Evolutionary conservation across 1,140 invertebrate species (phyloP).

Genomic region (Agrilus planipennis): DNA sequence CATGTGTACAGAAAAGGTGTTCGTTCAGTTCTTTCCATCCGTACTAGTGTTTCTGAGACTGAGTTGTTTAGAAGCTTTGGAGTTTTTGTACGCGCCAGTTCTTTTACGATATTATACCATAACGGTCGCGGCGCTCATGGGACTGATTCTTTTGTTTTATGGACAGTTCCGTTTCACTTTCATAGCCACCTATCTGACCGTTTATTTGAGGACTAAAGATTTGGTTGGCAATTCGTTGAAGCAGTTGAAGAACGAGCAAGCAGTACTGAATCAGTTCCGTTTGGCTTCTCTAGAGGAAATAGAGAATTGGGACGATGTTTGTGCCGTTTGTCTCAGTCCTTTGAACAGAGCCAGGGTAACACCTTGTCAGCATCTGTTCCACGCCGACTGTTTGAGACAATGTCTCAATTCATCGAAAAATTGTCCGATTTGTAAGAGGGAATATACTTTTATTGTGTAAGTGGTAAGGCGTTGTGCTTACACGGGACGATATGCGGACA

Average conservation of each 20-base stretch:
- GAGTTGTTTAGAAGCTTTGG: slow-evolving; percentile 52
- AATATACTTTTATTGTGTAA: slow-evolving; percentile 38
- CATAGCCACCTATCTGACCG: slow-evolving; percentile 51
- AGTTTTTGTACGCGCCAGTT: slow-evolving; percentile 51
- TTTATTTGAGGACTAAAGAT: slow-evolving; percentile 53
- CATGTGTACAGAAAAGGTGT: slow-evolving; percentile 59
- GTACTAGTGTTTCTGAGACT: slow-evolving; percentile 44
- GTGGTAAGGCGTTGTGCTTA: slow-evolving; percentile 11
- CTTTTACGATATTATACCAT: slow-evolving; percentile 46
- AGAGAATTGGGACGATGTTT: slow-evolving; percentile 56
- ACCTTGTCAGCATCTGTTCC: slow-evolving; percentile 65
- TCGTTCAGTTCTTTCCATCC: slow-evolving; percentile 48
- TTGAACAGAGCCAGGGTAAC: slow-evolving; percentile 59
- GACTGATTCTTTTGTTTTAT: slow-evolving; percentile 40
- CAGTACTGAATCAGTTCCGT: slow-evolving; percentile 48
- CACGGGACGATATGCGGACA: not conserved
- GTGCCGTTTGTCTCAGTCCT: slow-evolving; percentile 56
- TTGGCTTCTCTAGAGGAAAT: slow-evolving; percentile 53
- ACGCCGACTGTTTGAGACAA: slow-evolving; percentile 57
- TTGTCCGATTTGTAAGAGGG: slow-evolving; percentile 59
- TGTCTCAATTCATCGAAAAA: slow-evolving; percentile 55
- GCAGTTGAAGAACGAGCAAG: slow-evolving; percentile 44
- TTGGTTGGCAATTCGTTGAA: slow-evolving; percentile 41
- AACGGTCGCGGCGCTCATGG: slow-evolving; percentile 39
- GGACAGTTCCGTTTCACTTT: slow-evolving; percentile 45